Percentiles rank a stretch among this genome's conserved stretches.
phyloP scores from a whole-genome alignment of 1,140 invertebrate species.

The Drosophila grimshawi region DNA sequence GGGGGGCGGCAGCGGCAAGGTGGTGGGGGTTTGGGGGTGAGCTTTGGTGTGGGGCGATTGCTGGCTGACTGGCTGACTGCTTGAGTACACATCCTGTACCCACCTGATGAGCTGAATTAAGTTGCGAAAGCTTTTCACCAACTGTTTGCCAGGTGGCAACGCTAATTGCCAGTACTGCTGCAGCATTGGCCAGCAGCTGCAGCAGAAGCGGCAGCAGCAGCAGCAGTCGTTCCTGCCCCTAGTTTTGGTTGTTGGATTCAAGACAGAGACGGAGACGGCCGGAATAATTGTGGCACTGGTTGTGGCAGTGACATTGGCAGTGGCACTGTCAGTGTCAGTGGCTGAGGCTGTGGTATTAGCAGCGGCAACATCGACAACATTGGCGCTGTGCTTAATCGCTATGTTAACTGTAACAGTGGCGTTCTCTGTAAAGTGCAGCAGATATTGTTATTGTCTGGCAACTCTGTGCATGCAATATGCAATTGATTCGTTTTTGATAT shows the following conservation, averaged over 20 bases:
- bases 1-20: background rate
- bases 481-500: conserved; percentile 6
- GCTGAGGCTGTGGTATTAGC: conserved; percentile 40
- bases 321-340: conserved; percentile 29
- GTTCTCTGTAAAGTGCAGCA: conserved; percentile 50
- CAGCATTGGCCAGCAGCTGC: conserved; percentile 51
- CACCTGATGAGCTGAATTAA: conserved; percentile 72
- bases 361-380: conserved; percentile 29
- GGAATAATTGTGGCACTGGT: background rate
- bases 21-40: background rate
- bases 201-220: conserved; percentile 26
- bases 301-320: conserved; percentile 34
- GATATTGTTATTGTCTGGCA: conserved; percentile 34
- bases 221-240: conserved; percentile 20
- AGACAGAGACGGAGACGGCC: background rate
- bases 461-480: conserved; percentile 21
- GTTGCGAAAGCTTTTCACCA: conserved; percentile 53
- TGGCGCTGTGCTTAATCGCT: conserved; percentile 32
- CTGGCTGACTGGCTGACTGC: conserved; percentile 32
- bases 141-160: conserved; percentile 38
- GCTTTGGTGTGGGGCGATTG: background rate
- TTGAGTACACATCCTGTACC: conserved; percentile 46
- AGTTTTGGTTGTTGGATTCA: conserved; percentile 2
- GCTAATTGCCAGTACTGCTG: conserved; percentile 49
- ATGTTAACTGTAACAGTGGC: conserved; percentile 43